These are phyloP conservation scores for Nudaria mundana DNA, from an alignment of 2,888 invertebrate genomes.

Conservation along the genomic window DNA sequence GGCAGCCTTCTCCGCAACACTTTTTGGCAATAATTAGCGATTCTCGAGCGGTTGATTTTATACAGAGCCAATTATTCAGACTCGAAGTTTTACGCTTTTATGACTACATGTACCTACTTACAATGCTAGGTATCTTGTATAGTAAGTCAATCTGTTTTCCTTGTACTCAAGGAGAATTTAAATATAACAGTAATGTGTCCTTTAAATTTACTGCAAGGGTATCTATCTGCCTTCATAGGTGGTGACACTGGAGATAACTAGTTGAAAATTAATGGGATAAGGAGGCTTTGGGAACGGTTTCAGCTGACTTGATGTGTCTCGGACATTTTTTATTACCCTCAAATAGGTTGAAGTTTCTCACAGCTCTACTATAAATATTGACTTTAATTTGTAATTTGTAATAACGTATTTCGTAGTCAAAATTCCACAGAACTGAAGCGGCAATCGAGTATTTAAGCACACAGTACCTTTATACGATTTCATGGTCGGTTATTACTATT, in stretches of 20 bases:
- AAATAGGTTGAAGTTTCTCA: no score
- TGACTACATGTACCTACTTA: slow-evolving; percentile 2
- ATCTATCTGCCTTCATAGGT: not conserved
- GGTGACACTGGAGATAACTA: no score
- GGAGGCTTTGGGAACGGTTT: no score
- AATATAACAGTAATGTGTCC: slow-evolving; percentile 4
- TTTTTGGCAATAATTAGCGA: slow-evolving; percentile 64
- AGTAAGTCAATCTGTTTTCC: slow-evolving; percentile 15
- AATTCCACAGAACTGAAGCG: no score
- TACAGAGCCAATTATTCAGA: slow-evolving; percentile 21
- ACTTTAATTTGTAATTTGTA: no score
- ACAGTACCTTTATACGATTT: no score
- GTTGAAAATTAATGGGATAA: no score
- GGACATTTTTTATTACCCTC: no score
- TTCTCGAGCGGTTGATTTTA: slow-evolving; percentile 32
- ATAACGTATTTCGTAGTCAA: no score
- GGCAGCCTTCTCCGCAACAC: slow-evolving; percentile 60
- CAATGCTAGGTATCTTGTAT: not conserved
- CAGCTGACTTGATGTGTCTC: no score
- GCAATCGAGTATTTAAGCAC: no score
- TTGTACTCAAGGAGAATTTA: slow-evolving; percentile 16
- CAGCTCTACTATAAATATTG: no score
- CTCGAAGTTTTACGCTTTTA: not conserved
- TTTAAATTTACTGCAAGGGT: slow-evolving; percentile 7
- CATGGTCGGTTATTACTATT: slow-evolving; percentile 27